Evolutionary conservation across 2,113 vertebrate species (phyloP).

Genomic region (Pionites leucogaster): DNA sequence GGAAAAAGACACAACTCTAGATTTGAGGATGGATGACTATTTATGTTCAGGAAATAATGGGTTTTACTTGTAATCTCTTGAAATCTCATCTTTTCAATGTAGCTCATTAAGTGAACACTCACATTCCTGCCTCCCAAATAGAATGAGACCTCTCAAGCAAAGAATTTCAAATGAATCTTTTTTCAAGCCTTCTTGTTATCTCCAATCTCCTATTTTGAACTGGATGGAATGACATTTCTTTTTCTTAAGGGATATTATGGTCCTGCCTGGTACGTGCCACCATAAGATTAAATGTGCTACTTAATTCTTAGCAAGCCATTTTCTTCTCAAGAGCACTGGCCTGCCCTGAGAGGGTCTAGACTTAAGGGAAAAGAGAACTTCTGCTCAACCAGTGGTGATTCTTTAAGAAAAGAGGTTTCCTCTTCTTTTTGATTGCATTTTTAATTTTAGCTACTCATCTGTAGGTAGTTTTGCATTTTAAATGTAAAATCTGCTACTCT

Average conservation of each 20-base stretch:
- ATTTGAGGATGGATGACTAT: background rate
- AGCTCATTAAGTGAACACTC: slow-evolving; percentile 15
- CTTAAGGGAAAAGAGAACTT: background rate
- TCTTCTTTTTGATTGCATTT: background rate
- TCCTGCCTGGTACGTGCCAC: background rate
- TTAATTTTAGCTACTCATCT: background rate
- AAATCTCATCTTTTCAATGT: slow-evolving; percentile 38
- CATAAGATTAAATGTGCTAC: background rate
- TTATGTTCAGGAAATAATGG: background rate
- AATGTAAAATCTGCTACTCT: background rate
- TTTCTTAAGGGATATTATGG: background rate
- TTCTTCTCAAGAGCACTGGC: background rate
- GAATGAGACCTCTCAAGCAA: slow-evolving; percentile 44
- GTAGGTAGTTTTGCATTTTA: background rate
- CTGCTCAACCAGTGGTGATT: background rate
- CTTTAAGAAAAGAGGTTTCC: background rate
- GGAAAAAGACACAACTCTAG: background rate
- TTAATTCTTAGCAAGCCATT: background rate
- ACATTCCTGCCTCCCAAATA: slow-evolving; percentile 18
- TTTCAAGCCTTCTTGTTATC: background rate
- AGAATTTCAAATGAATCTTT: slow-evolving; percentile 27
- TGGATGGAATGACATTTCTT: slow-evolving; percentile 2
- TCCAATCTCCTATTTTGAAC: slow-evolving; percentile 6
- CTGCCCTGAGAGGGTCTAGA: background rate
- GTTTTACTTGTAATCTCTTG: background rate